Conservation (phyloP, 2,888 invertebrate species). For the Aricia artaxerxes region DNA sequence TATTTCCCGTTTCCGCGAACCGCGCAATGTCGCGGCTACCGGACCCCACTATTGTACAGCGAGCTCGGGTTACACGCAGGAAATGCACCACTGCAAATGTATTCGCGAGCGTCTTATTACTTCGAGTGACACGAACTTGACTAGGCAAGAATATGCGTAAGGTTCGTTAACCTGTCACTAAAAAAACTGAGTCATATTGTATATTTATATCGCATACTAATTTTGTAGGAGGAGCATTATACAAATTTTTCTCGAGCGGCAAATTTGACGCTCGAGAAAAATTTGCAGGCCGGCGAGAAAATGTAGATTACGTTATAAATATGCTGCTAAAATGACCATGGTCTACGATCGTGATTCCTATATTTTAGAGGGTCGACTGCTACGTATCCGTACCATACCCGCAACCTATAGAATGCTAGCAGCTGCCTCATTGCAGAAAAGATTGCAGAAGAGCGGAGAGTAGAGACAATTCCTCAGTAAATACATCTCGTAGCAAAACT, state of each 20-base stretch:
- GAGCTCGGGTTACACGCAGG: not conserved
- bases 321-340: too few relatives aligned
- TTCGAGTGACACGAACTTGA: not conserved
- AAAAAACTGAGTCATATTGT: not conserved
- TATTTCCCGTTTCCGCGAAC: not conserved
- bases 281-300: too few relatives aligned
- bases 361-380: too few relatives aligned
- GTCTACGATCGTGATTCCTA: too few relatives aligned
- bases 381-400: too few relatives aligned
- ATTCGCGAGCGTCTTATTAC: not conserved
- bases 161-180: not conserved
- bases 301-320: too few relatives aligned
- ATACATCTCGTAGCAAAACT: not conserved
- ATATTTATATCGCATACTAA: not conserved
- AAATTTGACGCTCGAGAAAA: not conserved
- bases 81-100: not conserved
- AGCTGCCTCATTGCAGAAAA: not conserved
- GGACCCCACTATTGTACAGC: not conserved
- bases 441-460: not conserved
- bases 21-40: constrained; percentile 4
- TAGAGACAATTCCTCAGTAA: not conserved
- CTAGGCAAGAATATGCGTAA: not conserved
- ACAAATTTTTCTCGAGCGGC: not conserved
- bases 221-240: not conserved
- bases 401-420: too few relatives aligned